phyloP scores from a whole-genome alignment of 2,113 vertebrate species.

The Noturus placidus region DNA sequence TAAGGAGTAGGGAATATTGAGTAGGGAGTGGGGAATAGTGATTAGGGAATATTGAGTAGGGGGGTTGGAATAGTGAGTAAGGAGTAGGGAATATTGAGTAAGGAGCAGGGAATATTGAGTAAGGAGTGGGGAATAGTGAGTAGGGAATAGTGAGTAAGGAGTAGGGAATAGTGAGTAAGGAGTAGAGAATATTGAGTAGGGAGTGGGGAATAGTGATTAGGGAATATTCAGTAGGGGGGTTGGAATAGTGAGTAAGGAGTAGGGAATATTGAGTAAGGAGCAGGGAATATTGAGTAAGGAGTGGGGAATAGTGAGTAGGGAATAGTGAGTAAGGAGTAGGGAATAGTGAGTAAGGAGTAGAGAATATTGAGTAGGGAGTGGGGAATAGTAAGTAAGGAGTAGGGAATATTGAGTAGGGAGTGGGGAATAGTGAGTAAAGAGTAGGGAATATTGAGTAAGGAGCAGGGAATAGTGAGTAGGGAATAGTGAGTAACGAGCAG shows the following conservation, averaged over 20 bases:
- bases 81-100: not conserved
- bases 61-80: not conserved
- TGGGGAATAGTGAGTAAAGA: not conserved
- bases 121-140: not conserved
- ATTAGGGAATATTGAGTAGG: not conserved
- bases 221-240: no score
- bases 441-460: not conserved
- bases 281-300: not conserved
- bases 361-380: not conserved
- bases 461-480: no score
- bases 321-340: not conserved
- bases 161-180: not conserved
- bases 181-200: no score
- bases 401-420: no score
- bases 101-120: no score
- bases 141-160: no score
- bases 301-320: not conserved
- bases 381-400: not conserved
- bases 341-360: not conserved
- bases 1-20: not conserved
- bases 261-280: not conserved
- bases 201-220: not conserved
- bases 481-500: no score
- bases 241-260: not conserved
- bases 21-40: not conserved